These are phyloP conservation scores for Sebastes oblongus DNA, from an alignment of 2,797 vertebrate species.

Conservation along the genomic window DNA sequence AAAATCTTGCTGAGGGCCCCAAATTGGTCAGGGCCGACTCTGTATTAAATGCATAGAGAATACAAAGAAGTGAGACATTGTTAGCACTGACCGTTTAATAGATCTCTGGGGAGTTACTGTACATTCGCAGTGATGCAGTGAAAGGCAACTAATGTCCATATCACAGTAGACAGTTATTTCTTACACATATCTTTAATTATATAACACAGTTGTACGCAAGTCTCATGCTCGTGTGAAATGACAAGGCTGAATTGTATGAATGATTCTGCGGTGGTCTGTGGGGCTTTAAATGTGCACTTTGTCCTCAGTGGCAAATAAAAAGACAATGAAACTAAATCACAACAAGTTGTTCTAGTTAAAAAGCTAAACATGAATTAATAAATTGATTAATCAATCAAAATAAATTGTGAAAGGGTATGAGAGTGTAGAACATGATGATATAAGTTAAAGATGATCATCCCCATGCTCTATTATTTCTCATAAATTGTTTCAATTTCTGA, in stretches of 20 bases:
- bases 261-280: neutral
- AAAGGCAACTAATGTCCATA: neutral
- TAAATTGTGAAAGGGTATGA: no score
- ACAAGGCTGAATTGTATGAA: neutral
- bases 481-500: no score
- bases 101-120: neutral
- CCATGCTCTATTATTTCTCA: no score
- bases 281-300: neutral
- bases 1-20: no score
- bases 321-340: neutral
- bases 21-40: no score
- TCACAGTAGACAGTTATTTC: neutral
- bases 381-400: no score
- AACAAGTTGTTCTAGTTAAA: no score
- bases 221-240: neutral
- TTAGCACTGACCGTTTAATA: conserved; percentile 3
- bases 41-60: neutral
- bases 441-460: no score
- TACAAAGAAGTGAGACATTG: neutral
- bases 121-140: neutral
- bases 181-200: neutral
- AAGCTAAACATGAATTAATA: no score
- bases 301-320: neutral
- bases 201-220: neutral
- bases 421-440: no score